These are phyloP conservation scores for Amazona vittata DNA, from an alignment of 2,113 vertebrate species.

Conservation along the genomic window DNA sequence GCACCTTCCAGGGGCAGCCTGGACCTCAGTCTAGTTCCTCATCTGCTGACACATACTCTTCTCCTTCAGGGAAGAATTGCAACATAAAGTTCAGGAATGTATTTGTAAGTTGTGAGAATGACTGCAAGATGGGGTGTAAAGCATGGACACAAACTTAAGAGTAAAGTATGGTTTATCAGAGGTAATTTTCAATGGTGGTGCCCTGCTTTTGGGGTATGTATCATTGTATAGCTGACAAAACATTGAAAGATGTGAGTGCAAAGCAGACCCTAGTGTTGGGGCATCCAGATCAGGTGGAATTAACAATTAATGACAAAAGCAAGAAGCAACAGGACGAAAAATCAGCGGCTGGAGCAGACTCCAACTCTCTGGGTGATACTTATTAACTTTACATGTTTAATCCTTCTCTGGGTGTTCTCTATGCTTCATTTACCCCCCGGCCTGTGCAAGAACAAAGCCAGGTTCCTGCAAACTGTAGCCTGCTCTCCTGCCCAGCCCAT, in stretches of 20 bases:
- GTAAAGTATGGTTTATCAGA: neutral
- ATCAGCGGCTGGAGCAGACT: neutral
- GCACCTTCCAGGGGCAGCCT: neutral
- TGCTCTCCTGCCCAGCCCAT: neutral
- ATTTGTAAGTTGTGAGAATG: neutral
- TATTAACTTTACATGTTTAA: neutral
- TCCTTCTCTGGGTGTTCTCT: neutral
- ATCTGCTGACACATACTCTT: neutral
- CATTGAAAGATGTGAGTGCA: neutral
- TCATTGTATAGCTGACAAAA: neutral
- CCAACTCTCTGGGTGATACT: neutral
- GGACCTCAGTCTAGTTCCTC: neutral
- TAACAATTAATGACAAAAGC: neutral
- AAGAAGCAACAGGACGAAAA: neutral
- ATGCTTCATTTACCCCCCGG: neutral
- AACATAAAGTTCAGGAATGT: neutral
- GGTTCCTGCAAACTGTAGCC: neutral
- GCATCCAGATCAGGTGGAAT: neutral
- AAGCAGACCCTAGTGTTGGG: neutral
- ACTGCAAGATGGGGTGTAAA: neutral
- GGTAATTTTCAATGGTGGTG: neutral
- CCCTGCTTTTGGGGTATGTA: neutral
- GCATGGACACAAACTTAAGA: neutral
- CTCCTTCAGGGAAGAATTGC: neutral
- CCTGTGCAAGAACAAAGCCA: neutral